A percentile compares a stretch with the other conserved stretches of the same genome.
These are phyloP conservation scores for Colletes latitarsis DNA, from an alignment of 1,140 invertebrate species.

Conservation along the genomic window DNA sequence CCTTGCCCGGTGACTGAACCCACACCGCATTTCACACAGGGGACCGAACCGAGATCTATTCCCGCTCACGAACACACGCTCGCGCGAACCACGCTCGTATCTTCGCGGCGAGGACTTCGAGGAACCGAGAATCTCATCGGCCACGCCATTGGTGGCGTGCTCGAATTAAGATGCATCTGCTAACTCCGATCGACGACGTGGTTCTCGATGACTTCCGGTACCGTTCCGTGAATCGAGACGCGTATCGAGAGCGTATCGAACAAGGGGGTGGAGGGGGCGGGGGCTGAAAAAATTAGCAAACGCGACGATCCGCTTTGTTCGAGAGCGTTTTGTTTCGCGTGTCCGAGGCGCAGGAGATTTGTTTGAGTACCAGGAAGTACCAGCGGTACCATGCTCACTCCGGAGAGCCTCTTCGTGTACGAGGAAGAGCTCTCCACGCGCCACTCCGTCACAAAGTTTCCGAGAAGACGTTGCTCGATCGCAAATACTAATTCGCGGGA, in stretches of 20 bases:
- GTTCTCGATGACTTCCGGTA: constrained; percentile 24
- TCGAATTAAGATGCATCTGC: constrained; percentile 55
- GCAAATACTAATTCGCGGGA: constrained; percentile 46
- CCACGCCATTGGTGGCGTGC: constrained; percentile 22
- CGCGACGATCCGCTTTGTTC: neutral
- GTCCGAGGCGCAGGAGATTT: constrained; percentile 44
- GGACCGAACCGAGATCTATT: constrained; percentile 16
- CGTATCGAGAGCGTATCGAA: neutral
- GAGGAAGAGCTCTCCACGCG: constrained; percentile 54
- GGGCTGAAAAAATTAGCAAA: neutral
- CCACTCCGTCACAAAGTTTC: constrained; percentile 61
- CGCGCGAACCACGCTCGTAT: constrained; percentile 11
- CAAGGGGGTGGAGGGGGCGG: too few species aligned
- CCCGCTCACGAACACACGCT: constrained; percentile 1
- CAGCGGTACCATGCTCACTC: constrained; percentile 30
- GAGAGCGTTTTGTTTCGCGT: constrained; percentile 38
- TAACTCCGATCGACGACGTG: constrained; percentile 6
- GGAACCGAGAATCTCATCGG: constrained; percentile 56
- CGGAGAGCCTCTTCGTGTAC: constrained; percentile 47
- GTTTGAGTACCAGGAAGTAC: constrained; percentile 62
- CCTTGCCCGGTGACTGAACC: constrained; percentile 71
- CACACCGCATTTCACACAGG: constrained; percentile 59
- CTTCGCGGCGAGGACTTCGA: constrained; percentile 40
- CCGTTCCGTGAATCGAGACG: neutral
- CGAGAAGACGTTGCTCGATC: constrained; percentile 50